A percentile compares a stretch with the other conserved stretches of the same genome.
phyloP scores from a whole-genome alignment of 2,888 invertebrate species.

The Schrankia costaestrigalis region DNA sequence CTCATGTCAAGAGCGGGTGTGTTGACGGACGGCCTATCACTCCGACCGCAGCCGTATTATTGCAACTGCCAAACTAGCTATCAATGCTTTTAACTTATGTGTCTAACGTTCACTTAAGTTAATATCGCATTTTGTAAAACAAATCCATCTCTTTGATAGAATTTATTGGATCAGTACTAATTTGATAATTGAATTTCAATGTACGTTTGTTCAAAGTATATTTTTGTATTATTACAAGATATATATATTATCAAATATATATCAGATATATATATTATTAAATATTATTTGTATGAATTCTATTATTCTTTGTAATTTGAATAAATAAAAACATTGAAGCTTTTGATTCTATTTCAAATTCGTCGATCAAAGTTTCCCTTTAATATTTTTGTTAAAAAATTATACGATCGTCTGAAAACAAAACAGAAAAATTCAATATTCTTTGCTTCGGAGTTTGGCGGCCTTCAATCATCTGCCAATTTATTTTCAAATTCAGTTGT shows the following conservation, averaged over 20 bases:
- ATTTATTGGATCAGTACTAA: not conserved
- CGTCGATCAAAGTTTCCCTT: not conserved
- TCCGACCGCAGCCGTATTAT: conserved; percentile 29
- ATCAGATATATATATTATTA: too few relatives aligned
- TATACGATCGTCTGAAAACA: too few relatives aligned
- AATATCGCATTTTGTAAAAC: not conserved
- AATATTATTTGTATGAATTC: too few relatives aligned
- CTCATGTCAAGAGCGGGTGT: conserved; percentile 57
- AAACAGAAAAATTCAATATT: conserved; percentile 8
- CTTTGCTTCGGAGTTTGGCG: conserved; percentile 10
- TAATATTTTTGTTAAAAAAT: conserved; percentile 4
- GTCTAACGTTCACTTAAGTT: not conserved
- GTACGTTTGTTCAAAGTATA: too few relatives aligned
- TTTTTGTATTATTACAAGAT: too few relatives aligned
- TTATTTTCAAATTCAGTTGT: conserved; percentile 3
- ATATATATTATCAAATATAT: too few relatives aligned
- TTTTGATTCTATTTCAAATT: not conserved
- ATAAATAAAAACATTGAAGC: not conserved
- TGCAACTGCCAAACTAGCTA: conserved; percentile 30
- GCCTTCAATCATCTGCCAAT: conserved; percentile 21
- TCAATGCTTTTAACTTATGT: conserved; percentile 1
- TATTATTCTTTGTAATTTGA: not conserved
- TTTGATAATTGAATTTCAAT: not conserved
- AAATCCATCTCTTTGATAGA: not conserved
- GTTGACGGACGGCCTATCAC: conserved; percentile 51